A percentile compares a stretch with the other conserved stretches of the same genome.
These are phyloP conservation scores for Oophaga sylvatica DNA, from an alignment of 2,797 vertebrate genomes.

Conservation along the genomic window DNA sequence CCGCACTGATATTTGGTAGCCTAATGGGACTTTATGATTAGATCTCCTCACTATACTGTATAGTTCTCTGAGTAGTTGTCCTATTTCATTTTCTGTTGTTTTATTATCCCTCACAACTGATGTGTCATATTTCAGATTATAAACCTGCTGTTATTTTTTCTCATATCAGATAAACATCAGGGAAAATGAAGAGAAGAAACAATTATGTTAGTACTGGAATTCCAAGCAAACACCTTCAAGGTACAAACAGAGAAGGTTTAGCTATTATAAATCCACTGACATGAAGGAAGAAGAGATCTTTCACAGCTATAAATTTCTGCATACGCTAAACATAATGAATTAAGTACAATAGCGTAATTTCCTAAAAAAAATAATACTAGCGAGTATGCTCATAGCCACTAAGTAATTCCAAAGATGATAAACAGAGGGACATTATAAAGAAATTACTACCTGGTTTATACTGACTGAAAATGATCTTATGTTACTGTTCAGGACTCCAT, in stretches of 20 bases:
- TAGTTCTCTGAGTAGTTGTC: slow-evolving; percentile 59
- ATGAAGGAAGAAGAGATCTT: background rate
- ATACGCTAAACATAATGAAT: too few species aligned
- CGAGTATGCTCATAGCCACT: too few species aligned
- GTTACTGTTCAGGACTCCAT: too few species aligned
- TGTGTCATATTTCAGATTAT: slow-evolving; percentile 56
- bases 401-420: too few species aligned
- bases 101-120: slow-evolving; percentile 33
- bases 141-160: slow-evolving; percentile 42
- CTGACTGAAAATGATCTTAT: too few species aligned
- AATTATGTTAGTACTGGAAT: slow-evolving; percentile 49
- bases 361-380: too few species aligned
- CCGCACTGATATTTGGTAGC: slow-evolving; percentile 59
- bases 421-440: too few species aligned
- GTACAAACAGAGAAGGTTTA: background rate
- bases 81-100: slow-evolving; percentile 54
- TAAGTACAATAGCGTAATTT: too few species aligned
- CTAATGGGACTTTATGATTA: slow-evolving; percentile 63
- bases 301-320: background rate
- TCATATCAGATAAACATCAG: slow-evolving; percentile 34
- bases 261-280: slow-evolving; percentile 27
- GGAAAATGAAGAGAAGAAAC: slow-evolving; percentile 27
- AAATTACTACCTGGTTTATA: too few species aligned
- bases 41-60: slow-evolving; percentile 54
- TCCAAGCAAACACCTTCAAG: slow-evolving; percentile 14